Evolutionary conservation across 2,113 vertebrate species (phyloP), one percentile per base, ranked within the genome.

Genomic region (Typhlomys cinereus): DNA sequence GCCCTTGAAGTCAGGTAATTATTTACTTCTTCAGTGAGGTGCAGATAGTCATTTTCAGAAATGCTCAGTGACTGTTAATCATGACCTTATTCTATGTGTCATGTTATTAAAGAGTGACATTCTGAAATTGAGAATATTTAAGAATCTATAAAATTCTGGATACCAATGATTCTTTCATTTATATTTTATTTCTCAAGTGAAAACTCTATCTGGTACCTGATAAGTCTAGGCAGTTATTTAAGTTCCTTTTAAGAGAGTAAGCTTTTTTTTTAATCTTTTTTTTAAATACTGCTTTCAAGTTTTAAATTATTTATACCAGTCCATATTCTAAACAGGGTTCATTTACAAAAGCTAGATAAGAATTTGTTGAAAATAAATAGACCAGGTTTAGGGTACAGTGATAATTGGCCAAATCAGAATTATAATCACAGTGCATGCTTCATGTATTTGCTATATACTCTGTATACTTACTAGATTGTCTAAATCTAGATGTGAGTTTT

Each of bases 1-100:
- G 99, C 99, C 21, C 98, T 99, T 57, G 98, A 98, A 98, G 98
- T 98, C 95, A 98, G 98, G 98, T 98, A 97, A 96, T 64, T 54
- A n/a, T 54, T 76, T n/a, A 67, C 11, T 34, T 94, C 5, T 93
- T 67, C 62, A 85, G 66, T 13, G 57, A 90, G 9, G 15, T 8
- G 2, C 31, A 86, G 5, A 67, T 66, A 61, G 23, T 75, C 52
- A 83, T 69, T 34, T 50, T 92, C 13, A 83, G n/a, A 78, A 31
- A 50, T 84, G 57, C 67, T 91, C 7, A 36, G 25, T 67, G 44
- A 36, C 21, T 82, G 3, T 46, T 71, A 73, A 17, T 88, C 23
- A 89, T 75, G 71, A 85, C 39, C 66, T 39, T 57, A 23, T 41
- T 48, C 1, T 73, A 34, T 82, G 34, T 76, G 44, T 76, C 14